Evolutionary conservation across 2,888 invertebrate species (phyloP), one percentile per base, ranked within the genome.

Genomic region (Antheraea assamensis): DNA sequence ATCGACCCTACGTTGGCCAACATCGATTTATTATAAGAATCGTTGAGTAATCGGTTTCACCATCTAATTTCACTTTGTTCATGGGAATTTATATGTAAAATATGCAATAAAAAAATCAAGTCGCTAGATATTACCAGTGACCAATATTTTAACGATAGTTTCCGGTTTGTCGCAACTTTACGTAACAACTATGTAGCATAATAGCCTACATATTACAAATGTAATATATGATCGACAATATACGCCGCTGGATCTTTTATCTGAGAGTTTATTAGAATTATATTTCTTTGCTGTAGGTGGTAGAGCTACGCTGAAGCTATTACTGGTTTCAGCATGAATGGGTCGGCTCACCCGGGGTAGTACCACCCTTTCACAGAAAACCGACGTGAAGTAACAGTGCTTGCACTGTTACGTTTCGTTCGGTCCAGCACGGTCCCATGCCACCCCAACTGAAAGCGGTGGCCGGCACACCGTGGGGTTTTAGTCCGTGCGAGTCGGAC

Each of bases 11-110:
- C 80, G 80, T 86, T 85, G 80, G 79, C 84, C 79, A 86, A 83
- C 73, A 77, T 72, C 74, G 80, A 83, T 85, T 84, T 81, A 77
- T 84, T 85, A 86, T 80, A 86, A 80, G 85, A 86, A 85, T 84
- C 74, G 70, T 73, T 81, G 79, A 73, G 79, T 78, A 80, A 81
- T 76, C 74, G 74, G 82, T 87, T 85, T 86, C 85, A 82, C 83
- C 81, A 84, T 82, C 78, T 75, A 82, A 85, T 88, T 90, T 90
- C 88, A 87, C 87, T 79, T 76, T 78, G 79, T 75, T 80, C 76
- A 74, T 85, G 82, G 81, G 84, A 87, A 88, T 88, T 83, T 83
- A 79, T 86, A 87, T 85, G 83, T 75, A 30, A 84, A 84, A 87
- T 88, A 74, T 75, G 71, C 75, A 64, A 72, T 75, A 72, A 73